Base-by-base conservation (phyloP, 2,888 invertebrate genomes). In the Elgonia sp. region DNA sequence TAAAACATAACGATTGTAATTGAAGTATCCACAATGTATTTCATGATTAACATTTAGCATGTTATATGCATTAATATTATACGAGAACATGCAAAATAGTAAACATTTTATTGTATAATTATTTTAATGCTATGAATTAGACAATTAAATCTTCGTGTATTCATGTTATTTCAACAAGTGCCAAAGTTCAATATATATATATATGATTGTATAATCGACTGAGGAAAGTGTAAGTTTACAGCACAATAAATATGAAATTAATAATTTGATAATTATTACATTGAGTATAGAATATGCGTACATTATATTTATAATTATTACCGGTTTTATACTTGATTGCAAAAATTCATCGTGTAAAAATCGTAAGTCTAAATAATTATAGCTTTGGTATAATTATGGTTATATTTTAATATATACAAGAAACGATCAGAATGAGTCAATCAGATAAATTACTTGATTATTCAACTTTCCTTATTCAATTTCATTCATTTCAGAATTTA, bases 51-150 rank as follows among this genome's bases (percentile, higher is more conserved):
- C 29, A 29, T 29, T 29, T 29, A 29, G 1, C 29, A 29, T 29
- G 5, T 3, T 29, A 29, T 29, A 29, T 46, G 7, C 16, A 7
- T 4, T 46, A 7, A 46, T 29, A 46, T 46, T 46, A 46, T 53
- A 53, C 53, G 53, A 1, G 53, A 53, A 16, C n/a, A 53, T n/a
- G n/a, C n/a, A n/a, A n/a, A n/a, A n/a, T 6, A n/a, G 6, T 16
- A 53, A 53, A 53, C 8, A 53, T 18, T 14, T 53, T n/a, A 16
- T 53, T 9, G n/a, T 53, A n/a, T n/a, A 53, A 53, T 53, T 53
- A 53, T n/a, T n/a, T 53, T n/a, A 53, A 53, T 53, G n/a, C n/a
- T 53, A 18, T 53, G 53, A 53, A 53, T 53, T 53, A 18, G 14
- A 53, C 18, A 53, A 53, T 53, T 53, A 53, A 53, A 53, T 53